Evolutionary conservation across 2,888 invertebrate species (phyloP).

Genomic region (Ectropis crepuscularia): DNA sequence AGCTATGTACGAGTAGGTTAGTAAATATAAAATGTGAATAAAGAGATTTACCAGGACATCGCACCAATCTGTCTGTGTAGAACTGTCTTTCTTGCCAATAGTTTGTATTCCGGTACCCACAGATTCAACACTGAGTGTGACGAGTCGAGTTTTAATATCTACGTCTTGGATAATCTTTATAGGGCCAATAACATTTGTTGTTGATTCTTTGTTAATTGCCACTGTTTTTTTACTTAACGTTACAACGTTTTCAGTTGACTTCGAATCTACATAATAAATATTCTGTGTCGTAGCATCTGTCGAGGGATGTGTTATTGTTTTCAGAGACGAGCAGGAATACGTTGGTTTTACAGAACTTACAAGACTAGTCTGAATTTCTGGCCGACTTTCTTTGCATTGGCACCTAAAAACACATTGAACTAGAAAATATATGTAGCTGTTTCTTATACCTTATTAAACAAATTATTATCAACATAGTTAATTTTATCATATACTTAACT

Average conservation of each 20-base stretch:
- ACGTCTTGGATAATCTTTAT: conserved; percentile 12
- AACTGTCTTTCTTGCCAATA: conserved; percentile 34
- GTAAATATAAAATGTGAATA: background rate
- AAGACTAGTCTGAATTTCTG: conserved; percentile 15
- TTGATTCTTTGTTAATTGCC: conserved; percentile 25
- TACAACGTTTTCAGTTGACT: conserved; percentile 10
- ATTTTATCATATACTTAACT: no score
- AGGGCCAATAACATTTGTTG: conserved; percentile 3
- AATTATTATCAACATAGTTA: no score
- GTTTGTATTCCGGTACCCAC: conserved; percentile 15
- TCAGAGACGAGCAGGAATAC: conserved; percentile 32
- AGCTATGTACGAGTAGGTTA: no score
- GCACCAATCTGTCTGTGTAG: conserved; percentile 67
- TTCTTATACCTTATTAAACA: no score
- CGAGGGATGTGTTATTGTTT: conserved; percentile 11
- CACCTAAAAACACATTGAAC: conserved; percentile 16
- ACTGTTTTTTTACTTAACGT: conserved; percentile 34
- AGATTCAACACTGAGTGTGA: conserved; percentile 24
- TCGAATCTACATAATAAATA: conserved; percentile 4
- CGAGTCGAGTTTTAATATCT: conserved; percentile 12
- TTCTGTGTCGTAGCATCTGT: conserved; percentile 14
- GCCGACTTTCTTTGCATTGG: conserved; percentile 26
- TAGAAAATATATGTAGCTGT: no score
- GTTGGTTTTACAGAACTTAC: conserved; percentile 31
- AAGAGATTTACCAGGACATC: conserved; percentile 64